Percentiles rank a stretch among this genome's conserved stretches.
These are phyloP conservation scores for Chaenodraco wilsoni DNA, from an alignment of 2,797 vertebrate genomes.

Conservation along the genomic window DNA sequence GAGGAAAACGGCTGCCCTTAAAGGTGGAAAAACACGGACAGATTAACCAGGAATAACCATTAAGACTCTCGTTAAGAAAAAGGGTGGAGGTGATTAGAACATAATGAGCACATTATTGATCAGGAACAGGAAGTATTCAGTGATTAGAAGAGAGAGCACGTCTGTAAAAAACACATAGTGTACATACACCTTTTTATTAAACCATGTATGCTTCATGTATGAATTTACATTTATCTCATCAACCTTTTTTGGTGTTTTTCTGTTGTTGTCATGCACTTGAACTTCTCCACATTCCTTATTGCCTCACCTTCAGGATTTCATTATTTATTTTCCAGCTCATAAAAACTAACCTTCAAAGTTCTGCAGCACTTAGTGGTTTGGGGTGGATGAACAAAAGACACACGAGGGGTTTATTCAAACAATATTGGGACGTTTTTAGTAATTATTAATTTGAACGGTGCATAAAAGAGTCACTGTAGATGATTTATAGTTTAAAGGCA, in stretches of 20 bases:
- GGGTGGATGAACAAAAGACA: no score
- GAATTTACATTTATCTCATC: not conserved
- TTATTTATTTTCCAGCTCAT: not conserved
- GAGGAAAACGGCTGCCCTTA: not conserved
- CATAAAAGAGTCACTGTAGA: not conserved
- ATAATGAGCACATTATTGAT: slow-evolving; percentile 7
- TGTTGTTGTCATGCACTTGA: not conserved
- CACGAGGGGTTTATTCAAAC: not conserved
- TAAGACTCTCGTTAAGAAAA: not conserved
- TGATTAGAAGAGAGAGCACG: no score
- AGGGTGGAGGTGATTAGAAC: not conserved
- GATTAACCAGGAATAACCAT: slow-evolving; percentile 1
- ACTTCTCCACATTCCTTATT: not conserved
- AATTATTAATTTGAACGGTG: not conserved
- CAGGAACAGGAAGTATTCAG: not conserved
- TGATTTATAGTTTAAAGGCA: not conserved
- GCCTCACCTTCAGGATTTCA: not conserved
- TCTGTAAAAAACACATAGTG: not conserved
- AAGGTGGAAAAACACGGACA: not conserved
- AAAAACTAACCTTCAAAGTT: not conserved
- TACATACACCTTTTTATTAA: not conserved
- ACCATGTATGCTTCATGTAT: not conserved
- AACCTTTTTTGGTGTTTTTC: not conserved
- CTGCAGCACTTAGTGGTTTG: not conserved
- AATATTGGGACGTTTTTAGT: not conserved